A percentile compares a stretch with the other conserved stretches of the same genome.
Conservation (phyloP, 1,140 invertebrate genomes). For the fruit fly (Drosophila melanogaster) region Release_6_plus_ISO1_MT NT_033777.3:29393001-29393500, state of each 20-base stretch:
- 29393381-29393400: slow-evolving; percentile 44
- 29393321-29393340: neutral
- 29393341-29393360: neutral
- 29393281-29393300: no score
- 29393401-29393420: slow-evolving; percentile 48
- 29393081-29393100: slow-evolving; percentile 56
- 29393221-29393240: neutral
- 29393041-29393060: slow-evolving; percentile 82
- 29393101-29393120: slow-evolving; percentile 34
- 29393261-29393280: no score
- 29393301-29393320: neutral
- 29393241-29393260: no score
- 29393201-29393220: neutral
- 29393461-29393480: slow-evolving; percentile 39
- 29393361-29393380: slow-evolving; percentile 5
- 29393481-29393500: slow-evolving; percentile 43
- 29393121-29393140: slow-evolving; percentile 26
- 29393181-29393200: neutral
- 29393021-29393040: slow-evolving; percentile 61
- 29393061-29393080: slow-evolving; percentile 69
- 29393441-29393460: slow-evolving; percentile 53
- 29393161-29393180: slow-evolving; percentile 32
- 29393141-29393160: slow-evolving; percentile 26
- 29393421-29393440: slow-evolving; percentile 35
- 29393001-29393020: slow-evolving; percentile 48